These are phyloP conservation scores for Esox niger DNA, from an alignment of 2,113 vertebrate genomes.

Conservation along the genomic window DNA sequence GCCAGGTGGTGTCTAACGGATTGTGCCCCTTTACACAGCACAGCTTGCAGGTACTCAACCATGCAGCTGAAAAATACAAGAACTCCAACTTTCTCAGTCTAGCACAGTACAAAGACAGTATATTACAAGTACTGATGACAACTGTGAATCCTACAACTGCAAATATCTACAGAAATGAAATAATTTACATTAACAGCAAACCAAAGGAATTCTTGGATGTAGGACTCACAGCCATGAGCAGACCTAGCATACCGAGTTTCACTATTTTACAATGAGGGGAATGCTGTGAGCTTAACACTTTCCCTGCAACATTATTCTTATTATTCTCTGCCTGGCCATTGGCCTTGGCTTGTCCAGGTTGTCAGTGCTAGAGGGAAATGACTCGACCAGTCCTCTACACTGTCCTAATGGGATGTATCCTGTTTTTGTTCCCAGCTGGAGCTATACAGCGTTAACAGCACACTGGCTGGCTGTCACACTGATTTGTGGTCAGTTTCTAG, in stretches of 20 bases:
- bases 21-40: constrained; percentile 36
- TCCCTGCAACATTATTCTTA: background rate
- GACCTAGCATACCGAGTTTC: too few relatives aligned
- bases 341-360: constrained; percentile 20
- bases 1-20: constrained; percentile 34
- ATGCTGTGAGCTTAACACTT: background rate
- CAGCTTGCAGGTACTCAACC: constrained; percentile 50
- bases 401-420: constrained; percentile 51
- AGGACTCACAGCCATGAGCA: too few relatives aligned
- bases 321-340: background rate
- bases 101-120: background rate
- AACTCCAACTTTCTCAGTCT: background rate
- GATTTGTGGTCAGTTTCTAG: constrained; percentile 11
- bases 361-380: constrained; percentile 46
- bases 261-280: background rate
- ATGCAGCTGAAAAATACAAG: background rate
- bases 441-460: constrained; percentile 35
- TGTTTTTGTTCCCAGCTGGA: constrained; percentile 47
- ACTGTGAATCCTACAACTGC: too few relatives aligned
- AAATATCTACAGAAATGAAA: too few relatives aligned
- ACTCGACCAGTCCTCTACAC: constrained; percentile 14
- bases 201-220: too few relatives aligned
- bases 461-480: constrained; percentile 1
- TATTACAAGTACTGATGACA: background rate
- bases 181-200: too few relatives aligned